Evolutionary conservation across 2,797 vertebrate genomes (phyloP).

Genomic region (Pseudomugil gertrudae): DNA sequence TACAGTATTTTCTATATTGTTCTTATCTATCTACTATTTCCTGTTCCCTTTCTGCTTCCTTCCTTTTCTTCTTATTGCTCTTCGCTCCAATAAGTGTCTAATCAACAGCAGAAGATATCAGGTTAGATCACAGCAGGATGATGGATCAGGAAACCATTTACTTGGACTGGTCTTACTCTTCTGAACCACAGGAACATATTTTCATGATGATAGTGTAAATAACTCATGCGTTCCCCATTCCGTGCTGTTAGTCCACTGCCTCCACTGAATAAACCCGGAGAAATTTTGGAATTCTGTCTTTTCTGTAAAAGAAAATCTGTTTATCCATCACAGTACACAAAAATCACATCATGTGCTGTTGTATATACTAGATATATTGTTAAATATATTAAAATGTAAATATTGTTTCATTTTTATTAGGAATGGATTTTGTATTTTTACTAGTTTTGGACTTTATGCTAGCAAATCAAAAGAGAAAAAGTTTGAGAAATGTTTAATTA

Average conservation of each 20-base stretch:
- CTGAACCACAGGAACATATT: constrained; percentile 67
- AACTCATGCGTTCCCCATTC: constrained; percentile 72
- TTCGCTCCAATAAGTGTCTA: constrained; percentile 79
- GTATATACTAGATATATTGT: background rate
- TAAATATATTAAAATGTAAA: background rate
- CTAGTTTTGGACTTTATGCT: background rate
- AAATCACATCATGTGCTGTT: background rate
- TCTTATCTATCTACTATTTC: constrained; percentile 2
- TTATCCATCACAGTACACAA: background rate
- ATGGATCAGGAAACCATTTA: constrained; percentile 84
- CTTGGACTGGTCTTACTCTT: constrained; percentile 73
- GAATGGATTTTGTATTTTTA: background rate
- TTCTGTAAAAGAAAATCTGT: background rate
- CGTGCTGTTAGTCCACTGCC: constrained; percentile 30
- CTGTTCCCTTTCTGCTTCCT: constrained; percentile 8
- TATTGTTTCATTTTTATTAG: background rate
- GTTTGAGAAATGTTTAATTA: background rate
- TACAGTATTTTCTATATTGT: constrained; percentile 10
- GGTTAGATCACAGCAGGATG: constrained; percentile 79
- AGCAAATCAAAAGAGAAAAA: background rate
- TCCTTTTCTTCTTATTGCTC: constrained; percentile 69
- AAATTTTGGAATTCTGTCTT: constrained; percentile 18
- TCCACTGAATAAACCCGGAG: constrained; percentile 15
- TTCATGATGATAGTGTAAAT: constrained; percentile 68
- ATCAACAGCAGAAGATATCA: constrained; percentile 79